Evolutionary conservation across 64 coral and sea anemone genomes (phyloP), one percentile per base, ranked within the genome.

Genomic region (Astreopora myriophthalma): DNA sequence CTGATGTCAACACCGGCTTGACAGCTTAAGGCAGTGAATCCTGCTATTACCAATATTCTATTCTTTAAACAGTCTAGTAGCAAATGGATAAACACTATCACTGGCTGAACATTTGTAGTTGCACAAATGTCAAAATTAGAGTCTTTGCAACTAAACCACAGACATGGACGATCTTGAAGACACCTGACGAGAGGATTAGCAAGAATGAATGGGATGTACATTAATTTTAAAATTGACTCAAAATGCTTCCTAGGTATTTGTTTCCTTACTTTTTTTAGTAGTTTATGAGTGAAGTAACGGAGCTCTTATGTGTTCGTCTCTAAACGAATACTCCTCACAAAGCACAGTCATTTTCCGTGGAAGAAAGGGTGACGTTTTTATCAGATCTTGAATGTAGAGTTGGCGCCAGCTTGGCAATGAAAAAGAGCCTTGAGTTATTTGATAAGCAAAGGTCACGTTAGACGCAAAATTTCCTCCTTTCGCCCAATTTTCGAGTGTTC

Each of bases 391-490:
- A 13, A 83, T 83, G 30, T 64, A 25, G 35, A 25, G 32, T 35
- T 29, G 79, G 79, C 79, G 79, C 79, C 79, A 83, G 65, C 28
- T 60, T 34, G 77, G 20, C 51, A 61, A 80, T 24, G 16, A 30
- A 46, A 35, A 62, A 60, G 38, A 22, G 30, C 33, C 20, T 83
- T 35, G 13, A 20, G 31, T 83, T 8, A 8, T 83, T 65, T 83
- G 79, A 83, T 83, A 83, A 83, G 49, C 32, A 61, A 5, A 64
- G 79, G 79, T 83, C 57, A 83, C 57, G 49, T 14, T 39, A 83
- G 23, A 38, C 20, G 4, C 57, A 37, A 61, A 1, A 35, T 22
- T 19, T 34, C 34, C 5, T 55, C 11, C 42, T 46, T 46, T 14
- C 51, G 17, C 51, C n/a, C 51, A 1, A 55, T 55, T 55, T 55